Percentiles rank a stretch among this genome's conserved stretches.
phyloP scores from a whole-genome alignment of 2,113 vertebrate species.

The Trinectes maculatus region DNA sequence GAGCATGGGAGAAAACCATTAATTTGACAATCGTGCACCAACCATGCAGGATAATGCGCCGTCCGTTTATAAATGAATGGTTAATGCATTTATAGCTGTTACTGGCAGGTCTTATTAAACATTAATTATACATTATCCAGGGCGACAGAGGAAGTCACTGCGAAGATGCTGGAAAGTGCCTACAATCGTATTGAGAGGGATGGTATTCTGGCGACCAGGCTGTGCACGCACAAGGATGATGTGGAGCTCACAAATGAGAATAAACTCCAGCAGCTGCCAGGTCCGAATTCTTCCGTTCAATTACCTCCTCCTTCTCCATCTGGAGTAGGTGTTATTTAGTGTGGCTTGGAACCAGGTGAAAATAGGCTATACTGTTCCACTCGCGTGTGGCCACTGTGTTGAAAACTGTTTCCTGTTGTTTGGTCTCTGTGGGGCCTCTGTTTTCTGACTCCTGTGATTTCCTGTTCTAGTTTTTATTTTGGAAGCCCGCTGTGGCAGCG shows the following conservation, averaged over 20 bases:
- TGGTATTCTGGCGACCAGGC: constrained; percentile 92
- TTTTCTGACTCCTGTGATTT: constrained; percentile 2
- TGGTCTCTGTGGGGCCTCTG: background rate
- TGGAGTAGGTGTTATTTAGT: background rate
- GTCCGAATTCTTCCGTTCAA: constrained; percentile 67
- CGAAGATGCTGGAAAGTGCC: constrained; percentile 83
- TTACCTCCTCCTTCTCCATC: background rate
- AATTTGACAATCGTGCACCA: background rate
- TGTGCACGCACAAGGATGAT: constrained; percentile 97
- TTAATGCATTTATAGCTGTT: background rate
- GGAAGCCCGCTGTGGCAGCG: background rate
- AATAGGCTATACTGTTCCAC: background rate
- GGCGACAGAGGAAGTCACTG: constrained; percentile 90
- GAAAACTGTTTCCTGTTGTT: background rate
- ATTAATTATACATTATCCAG: constrained; percentile 68
- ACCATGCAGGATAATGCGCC: background rate
- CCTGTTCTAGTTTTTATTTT: background rate
- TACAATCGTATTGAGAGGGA: constrained; percentile 87
- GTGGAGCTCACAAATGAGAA: constrained; percentile 92
- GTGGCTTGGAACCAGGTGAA: background rate
- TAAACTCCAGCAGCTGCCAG: constrained; percentile 87
- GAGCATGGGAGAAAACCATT: background rate
- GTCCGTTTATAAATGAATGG: background rate
- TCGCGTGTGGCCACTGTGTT: background rate
- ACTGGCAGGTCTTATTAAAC: no score